A percentile compares a stretch with the other conserved stretches of the same genome.
phyloP scores from a whole-genome alignment of 2,797 vertebrate genomes.

The Cossypha heuglini region DNA sequence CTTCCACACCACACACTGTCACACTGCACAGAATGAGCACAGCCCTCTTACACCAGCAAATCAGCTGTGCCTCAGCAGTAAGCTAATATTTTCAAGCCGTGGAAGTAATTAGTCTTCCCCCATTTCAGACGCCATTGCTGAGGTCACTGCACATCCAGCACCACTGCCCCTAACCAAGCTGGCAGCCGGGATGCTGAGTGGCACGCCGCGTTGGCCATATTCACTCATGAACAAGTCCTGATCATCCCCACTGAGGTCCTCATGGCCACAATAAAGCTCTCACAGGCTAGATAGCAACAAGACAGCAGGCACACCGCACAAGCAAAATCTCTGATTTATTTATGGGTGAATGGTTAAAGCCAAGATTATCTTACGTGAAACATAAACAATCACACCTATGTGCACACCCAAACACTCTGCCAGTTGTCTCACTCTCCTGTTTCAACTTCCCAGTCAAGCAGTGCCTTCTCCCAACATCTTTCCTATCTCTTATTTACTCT shows the following conservation, averaged over 20 bases:
- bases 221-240: rapidly evolving
- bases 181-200: neutral
- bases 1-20: neutral
- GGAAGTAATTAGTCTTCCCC: neutral
- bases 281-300: neutral
- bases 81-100: neutral
- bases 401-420: neutral
- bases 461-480: neutral
- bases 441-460: neutral
- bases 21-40: neutral
- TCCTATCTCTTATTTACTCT: neutral
- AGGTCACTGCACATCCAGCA: neutral
- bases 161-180: neutral
- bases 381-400: neutral
- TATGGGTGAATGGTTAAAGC: neutral
- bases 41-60: neutral
- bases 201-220: rapidly evolving
- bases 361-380: neutral
- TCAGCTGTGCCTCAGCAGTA: neutral
- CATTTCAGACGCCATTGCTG: neutral
- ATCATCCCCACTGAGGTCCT: neutral
- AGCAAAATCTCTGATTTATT: neutral
- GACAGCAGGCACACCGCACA: neutral
- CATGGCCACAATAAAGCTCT: neutral
- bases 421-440: neutral